Conservation (phyloP, 2,888 invertebrate genomes). For the Drosophila hawaiiensis region DNA sequence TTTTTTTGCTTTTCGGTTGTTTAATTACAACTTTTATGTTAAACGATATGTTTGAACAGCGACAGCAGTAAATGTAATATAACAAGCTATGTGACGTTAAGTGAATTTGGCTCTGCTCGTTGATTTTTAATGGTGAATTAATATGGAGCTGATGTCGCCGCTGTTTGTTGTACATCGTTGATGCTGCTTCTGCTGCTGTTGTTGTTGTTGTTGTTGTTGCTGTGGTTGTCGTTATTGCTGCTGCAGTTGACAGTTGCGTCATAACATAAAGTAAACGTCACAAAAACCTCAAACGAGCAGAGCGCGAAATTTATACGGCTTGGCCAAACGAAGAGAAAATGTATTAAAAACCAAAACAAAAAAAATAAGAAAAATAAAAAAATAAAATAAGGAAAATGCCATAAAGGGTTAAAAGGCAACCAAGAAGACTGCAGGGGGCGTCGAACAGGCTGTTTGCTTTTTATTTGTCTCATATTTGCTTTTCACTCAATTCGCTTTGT, state of each 20-base stretch:
- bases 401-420: slow-evolving; percentile 40
- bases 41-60: not conserved
- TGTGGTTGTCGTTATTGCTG: slow-evolving; percentile 19
- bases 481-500: slow-evolving; percentile 83
- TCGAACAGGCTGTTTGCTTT: slow-evolving; percentile 63
- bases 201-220: slow-evolving; percentile 1
- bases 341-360: slow-evolving; percentile 10
- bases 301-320: slow-evolving; percentile 62
- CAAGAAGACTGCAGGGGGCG: slow-evolving; percentile 19
- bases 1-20: not conserved
- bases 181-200: slow-evolving; percentile 30
- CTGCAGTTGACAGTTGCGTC: slow-evolving; percentile 71
- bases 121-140: slow-evolving; percentile 35
- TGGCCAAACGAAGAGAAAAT: slow-evolving; percentile 8
- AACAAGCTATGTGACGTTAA: slow-evolving; percentile 46
- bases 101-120: slow-evolving; percentile 40
- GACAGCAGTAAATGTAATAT: slow-evolving; percentile 4
- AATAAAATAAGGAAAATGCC: not conserved
- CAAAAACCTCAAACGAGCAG: slow-evolving; percentile 46
- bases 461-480: slow-evolving; percentile 82
- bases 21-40: slow-evolving; percentile 7
- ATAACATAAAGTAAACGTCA: slow-evolving; percentile 59
- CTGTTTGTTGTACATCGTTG: not conserved
- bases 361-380: not conserved
- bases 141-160: slow-evolving; percentile 26